Evolutionary conservation across 2,113 vertebrate genomes (phyloP).

Genomic region (Eudorcas thomsonii): DNA sequence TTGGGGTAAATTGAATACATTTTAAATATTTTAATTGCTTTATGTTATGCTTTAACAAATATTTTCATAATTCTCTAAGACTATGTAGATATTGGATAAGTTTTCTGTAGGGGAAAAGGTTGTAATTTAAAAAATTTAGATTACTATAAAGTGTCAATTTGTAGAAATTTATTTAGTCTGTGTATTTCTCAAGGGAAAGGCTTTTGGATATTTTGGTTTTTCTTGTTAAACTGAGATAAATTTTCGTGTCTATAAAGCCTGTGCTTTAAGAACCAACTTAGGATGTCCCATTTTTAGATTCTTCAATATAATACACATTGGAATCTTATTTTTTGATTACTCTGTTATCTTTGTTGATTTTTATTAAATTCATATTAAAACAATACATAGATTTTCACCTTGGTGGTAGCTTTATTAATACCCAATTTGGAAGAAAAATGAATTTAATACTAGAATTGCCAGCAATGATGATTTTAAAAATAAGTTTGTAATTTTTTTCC

Average conservation of each 20-base stretch:
- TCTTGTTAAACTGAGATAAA: neutral
- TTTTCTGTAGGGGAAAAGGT: neutral
- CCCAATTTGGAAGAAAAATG: slow-evolving; percentile 20
- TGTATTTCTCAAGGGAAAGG: neutral
- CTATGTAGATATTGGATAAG: neutral
- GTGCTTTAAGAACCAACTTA: neutral
- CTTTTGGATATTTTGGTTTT: neutral
- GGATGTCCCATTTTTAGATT: neutral
- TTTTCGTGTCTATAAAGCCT: neutral
- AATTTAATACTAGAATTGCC: neutral
- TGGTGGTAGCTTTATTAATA: neutral
- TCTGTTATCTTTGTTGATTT: neutral
- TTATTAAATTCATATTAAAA: neutral
- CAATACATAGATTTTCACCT: neutral
- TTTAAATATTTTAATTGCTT: neutral
- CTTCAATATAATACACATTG: neutral
- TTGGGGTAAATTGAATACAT: neutral
- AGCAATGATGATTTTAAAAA: neutral
- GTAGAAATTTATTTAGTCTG: neutral
- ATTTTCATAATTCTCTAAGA: neutral
- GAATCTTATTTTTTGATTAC: neutral
- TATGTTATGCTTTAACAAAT: neutral
- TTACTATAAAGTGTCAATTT: slow-evolving; percentile 9
- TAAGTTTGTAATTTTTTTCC: neutral
- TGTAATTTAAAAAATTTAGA: neutral